phyloP scores from a whole-genome alignment of 2,797 vertebrate genomes.

The Danio choprae region DNA sequence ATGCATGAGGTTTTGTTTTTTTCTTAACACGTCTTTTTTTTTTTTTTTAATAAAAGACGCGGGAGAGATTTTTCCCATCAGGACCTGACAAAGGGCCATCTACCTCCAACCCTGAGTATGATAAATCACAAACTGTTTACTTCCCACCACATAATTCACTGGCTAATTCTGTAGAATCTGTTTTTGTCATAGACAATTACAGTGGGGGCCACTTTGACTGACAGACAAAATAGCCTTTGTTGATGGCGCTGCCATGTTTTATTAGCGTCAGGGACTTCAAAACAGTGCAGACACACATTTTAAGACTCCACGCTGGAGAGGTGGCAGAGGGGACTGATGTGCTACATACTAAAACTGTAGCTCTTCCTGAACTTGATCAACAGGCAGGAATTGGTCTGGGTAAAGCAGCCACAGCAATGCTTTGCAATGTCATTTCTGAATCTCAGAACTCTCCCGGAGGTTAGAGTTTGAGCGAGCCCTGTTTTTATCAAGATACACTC shows the following conservation, averaged over 20 bases:
- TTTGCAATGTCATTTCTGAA: constrained; percentile 29
- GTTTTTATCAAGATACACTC: too few species aligned
- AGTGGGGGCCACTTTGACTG: constrained; percentile 78
- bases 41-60: constrained; percentile 60
- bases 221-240: constrained; percentile 86
- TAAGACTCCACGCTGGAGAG: constrained; percentile 77
- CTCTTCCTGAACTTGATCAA: constrained; percentile 68
- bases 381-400: constrained; percentile 46
- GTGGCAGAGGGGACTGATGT: constrained; percentile 72
- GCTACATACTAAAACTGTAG: constrained; percentile 73
- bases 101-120: constrained; percentile 79
- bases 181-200: constrained; percentile 87
- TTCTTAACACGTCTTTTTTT: constrained; percentile 42
- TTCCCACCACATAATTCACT: constrained; percentile 79
- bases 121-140: constrained; percentile 86
- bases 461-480: background rate
- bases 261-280: constrained; percentile 80
- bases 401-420: constrained; percentile 28
- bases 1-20: constrained; percentile 76
- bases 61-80: constrained; percentile 75
- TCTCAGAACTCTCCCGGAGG: background rate
- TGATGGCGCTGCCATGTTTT: constrained; percentile 86
- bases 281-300: constrained; percentile 81
- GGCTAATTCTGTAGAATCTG: constrained; percentile 85
- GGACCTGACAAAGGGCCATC: constrained; percentile 78